Percentiles rank a stretch among this genome's conserved stretches.
Evolutionary conservation across 2,797 vertebrate genomes (phyloP).

Genomic region (Anisognathus igniventris): DNA sequence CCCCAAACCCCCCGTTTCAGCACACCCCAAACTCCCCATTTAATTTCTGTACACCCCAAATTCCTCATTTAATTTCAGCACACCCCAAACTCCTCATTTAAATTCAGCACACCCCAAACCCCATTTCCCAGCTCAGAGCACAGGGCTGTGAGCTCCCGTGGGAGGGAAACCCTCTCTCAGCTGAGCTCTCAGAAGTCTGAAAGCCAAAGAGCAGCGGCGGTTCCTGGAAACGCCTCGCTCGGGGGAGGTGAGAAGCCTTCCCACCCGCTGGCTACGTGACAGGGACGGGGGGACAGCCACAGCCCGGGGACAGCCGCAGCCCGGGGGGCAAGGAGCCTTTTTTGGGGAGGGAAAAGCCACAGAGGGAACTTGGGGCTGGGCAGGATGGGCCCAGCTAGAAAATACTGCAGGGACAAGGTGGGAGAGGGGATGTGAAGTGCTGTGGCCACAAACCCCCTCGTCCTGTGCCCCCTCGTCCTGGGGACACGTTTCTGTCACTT

Average conservation of each 20-base stretch:
- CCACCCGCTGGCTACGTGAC: not conserved
- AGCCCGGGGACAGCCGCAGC: not conserved
- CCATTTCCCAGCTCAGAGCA: not conserved
- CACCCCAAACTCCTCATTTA: accelerated
- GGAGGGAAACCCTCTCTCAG: not conserved
- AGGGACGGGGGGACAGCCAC: not conserved
- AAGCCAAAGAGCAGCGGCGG: accelerated
- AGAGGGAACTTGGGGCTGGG: not conserved
- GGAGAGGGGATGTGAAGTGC: not conserved
- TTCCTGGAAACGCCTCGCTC: not conserved
- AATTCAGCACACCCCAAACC: not conserved
- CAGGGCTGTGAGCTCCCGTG: too few relatives aligned
- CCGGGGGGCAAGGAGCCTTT: not conserved
- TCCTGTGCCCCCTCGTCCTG: too few relatives aligned
- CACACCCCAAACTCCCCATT: too few relatives aligned
- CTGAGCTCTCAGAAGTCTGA: not conserved
- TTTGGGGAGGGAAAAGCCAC: not conserved
- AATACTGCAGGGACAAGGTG: not conserved
- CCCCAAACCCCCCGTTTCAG: not conserved
- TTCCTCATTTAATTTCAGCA: accelerated
- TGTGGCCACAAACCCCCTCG: not conserved
- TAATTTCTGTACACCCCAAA: not conserved
- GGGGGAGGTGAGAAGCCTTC: not conserved
- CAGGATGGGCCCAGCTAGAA: not conserved
- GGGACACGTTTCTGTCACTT: not conserved